A percentile compares a stretch with the other conserved stretches of the same genome.
Evolutionary conservation across 2,888 invertebrate species (phyloP).

Genomic region (Drosophila picticornis): DNA sequence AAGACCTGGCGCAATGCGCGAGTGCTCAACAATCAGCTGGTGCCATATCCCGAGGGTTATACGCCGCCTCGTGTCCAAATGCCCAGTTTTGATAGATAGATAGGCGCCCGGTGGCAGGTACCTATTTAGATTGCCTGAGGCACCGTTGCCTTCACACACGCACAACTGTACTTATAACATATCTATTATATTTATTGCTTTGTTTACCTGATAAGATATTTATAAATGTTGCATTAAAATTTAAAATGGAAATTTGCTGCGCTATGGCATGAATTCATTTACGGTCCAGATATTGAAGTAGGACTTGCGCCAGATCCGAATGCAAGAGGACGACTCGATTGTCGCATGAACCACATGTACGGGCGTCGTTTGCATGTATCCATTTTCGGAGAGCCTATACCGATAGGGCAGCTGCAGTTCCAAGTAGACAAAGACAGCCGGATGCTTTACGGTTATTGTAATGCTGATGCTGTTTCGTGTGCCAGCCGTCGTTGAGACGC

Average conservation of each 20-base stretch:
- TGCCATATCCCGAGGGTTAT: constrained; percentile 90
- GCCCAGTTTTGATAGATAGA: constrained; percentile 78
- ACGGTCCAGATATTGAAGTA: constrained; percentile 82
- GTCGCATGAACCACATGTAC: constrained; percentile 80
- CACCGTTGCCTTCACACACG: neutral
- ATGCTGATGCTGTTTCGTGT: constrained; percentile 78
- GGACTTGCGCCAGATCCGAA: constrained; percentile 60
- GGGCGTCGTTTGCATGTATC: constrained; percentile 83
- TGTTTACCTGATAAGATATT: constrained; percentile 68
- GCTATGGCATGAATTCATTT: constrained; percentile 80
- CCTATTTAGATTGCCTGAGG: neutral
- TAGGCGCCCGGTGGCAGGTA: neutral
- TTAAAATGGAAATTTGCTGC: constrained; percentile 30
- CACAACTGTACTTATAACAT: constrained; percentile 16
- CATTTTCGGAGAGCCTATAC: constrained; percentile 83
- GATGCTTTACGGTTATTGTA: constrained; percentile 71
- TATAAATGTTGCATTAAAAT: constrained; percentile 68
- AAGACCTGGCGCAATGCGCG: constrained; percentile 95
- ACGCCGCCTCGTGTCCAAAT: constrained; percentile 87
- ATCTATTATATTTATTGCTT: constrained; percentile 69
- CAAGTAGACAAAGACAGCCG: constrained; percentile 84
- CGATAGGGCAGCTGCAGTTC: constrained; percentile 69
- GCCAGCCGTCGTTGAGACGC: constrained; percentile 45
- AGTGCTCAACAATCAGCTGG: constrained; percentile 93
- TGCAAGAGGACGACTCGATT: constrained; percentile 66